These are phyloP conservation scores for human (Homo sapiens) DNA, from an alignment of 2,113 vertebrate genomes.

Conservation along the genomic window GRCh38 chr5:117344501-117345000, in stretches of 20 bases:
- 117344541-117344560: not conserved
- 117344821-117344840: not conserved
- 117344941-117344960: not conserved
- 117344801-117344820: not conserved
- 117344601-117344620: too few species aligned
- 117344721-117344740: not conserved
- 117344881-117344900: not conserved
- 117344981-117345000: not conserved
- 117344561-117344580: not conserved
- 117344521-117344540: not conserved
- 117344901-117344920: not conserved
- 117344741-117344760: not conserved
- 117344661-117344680: not conserved
- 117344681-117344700: accelerated
- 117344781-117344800: not conserved
- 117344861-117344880: not conserved
- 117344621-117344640: not conserved
- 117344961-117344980: not conserved
- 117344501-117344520: not conserved
- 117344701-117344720: not conserved
- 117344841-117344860: not conserved
- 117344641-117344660: accelerated
- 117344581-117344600: not conserved
- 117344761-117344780: not conserved
- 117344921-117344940: not conserved